Conservation (phyloP, 2,113 vertebrate species). For the Empidonax alnorum region DNA sequence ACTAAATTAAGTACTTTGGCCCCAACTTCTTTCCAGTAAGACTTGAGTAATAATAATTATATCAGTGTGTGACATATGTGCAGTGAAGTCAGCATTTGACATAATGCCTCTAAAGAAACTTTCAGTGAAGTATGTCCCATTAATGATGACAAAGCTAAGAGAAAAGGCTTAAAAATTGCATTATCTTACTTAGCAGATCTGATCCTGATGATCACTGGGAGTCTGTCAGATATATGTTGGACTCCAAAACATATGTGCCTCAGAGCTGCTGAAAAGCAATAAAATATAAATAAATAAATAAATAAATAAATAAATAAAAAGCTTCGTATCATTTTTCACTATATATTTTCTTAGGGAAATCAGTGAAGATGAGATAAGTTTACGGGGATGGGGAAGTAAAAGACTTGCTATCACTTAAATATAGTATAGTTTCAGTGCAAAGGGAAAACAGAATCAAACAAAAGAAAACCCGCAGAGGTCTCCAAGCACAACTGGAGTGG, state of each 20-base stretch:
- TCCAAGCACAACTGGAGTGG: not conserved
- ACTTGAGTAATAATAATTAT: slow-evolving; percentile 32
- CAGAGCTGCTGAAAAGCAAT: not conserved
- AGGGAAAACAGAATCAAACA: not conserved
- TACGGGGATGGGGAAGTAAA: not conserved
- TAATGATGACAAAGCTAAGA: slow-evolving; percentile 2
- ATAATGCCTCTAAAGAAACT: slow-evolving; percentile 23
- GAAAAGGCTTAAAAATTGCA: not conserved
- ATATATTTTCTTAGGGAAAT: not conserved
- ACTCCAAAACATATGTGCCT: not conserved
- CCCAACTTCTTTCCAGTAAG: slow-evolving; percentile 49
- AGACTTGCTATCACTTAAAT: not conserved
- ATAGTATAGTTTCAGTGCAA: not conserved
- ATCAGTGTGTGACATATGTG: slow-evolving; percentile 27
- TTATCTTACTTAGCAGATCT: slow-evolving; percentile 12
- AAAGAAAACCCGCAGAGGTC: not conserved
- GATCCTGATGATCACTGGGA: not conserved
- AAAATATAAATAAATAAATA: not conserved
- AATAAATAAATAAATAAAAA: not conserved
- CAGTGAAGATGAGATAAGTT: not conserved
- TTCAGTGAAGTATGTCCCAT: not conserved
- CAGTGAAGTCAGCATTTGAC: slow-evolving; percentile 55
- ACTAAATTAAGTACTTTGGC: slow-evolving; percentile 47
- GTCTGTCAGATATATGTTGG: not conserved
- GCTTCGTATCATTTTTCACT: not conserved